Evolutionary conservation across 2,888 invertebrate genomes (phyloP).

Genomic region (Arge pagana): DNA sequence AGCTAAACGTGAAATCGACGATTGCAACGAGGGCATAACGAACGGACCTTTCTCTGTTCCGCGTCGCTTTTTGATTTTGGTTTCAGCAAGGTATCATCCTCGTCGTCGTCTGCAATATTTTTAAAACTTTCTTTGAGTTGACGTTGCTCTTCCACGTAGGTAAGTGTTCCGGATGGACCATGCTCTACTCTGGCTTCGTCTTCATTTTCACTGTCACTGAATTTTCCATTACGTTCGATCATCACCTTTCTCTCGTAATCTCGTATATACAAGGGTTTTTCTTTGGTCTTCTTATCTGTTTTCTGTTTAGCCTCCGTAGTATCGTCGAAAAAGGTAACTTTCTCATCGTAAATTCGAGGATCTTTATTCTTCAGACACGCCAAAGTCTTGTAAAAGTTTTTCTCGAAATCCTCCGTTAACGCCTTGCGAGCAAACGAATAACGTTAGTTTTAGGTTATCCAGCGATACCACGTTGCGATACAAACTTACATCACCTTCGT

Average conservation of each 20-base stretch:
- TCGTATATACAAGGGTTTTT: constrained; percentile 69
- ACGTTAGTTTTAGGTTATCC: neutral
- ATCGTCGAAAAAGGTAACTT: constrained; percentile 70
- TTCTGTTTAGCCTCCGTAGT: constrained; percentile 23
- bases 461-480: neutral
- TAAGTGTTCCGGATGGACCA: constrained; percentile 54
- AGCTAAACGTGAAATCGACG: neutral
- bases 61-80: constrained; percentile 58
- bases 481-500: constrained; percentile 60
- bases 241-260: constrained; percentile 82
- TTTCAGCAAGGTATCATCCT: constrained; percentile 55
- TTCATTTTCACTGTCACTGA: constrained; percentile 52
- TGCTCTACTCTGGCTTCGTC: constrained; percentile 35
- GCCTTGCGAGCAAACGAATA: constrained; percentile 58
- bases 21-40: neutral
- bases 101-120: constrained; percentile 60
- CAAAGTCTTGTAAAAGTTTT: constrained; percentile 85
- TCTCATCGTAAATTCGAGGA: constrained; percentile 84
- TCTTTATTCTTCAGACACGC: constrained; percentile 86
- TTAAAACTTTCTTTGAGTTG: constrained; percentile 69
- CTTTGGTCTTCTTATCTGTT: constrained; percentile 48
- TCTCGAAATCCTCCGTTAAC: constrained; percentile 73
- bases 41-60: constrained; percentile 42
- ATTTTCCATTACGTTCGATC: constrained; percentile 68
- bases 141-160: constrained; percentile 72